Base-by-base conservation (phyloP, 2,888 invertebrate genomes). In the Drosophila greeni region DNA sequence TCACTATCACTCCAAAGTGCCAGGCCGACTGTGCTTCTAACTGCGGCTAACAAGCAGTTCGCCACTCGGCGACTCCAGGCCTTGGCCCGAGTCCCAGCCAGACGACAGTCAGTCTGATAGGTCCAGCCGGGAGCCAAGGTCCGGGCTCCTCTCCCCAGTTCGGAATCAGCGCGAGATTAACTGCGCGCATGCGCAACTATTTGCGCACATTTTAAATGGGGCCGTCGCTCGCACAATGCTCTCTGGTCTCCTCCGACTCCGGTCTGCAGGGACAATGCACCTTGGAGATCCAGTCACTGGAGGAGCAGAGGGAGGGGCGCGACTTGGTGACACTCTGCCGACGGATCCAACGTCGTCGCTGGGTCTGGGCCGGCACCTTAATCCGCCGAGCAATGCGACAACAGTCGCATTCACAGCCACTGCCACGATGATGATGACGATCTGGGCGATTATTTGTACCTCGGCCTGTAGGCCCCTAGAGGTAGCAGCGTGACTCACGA, bases 1-100 rank as follows among this genome's bases (percentile, higher is more conserved):
- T 86, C 86, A 86, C 86, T 85, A 86, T 86, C 86, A 86, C 86
- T 85, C 87, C 85, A 84, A 84, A 83, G 84, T 85, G 86, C 77
- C 84, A 84, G 51, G 62, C 73, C 80, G 80, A 79, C 74, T 74
- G 70, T 18, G 45, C 45, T 47, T 31, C 29, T 47, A 47, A 47
- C 68, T 72, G 71, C 69, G 66, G 52, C 66, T 82, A 84, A 73
- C 77, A 76, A 77, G 84, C 64, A 26, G 45, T 29, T 18, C 29
- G 45, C 53, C 23, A 48, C 70, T 60, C 40, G 20, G 24, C 29
- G 29, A 67, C 29, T 51, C 52, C 26, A 7, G 40, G 36, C 33
- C 39, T 45, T 39, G 42, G 49, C 59, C 60, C 11, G 37, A 20
- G 20, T 20, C 49, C 57, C 58, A 34, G 23, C 23, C 56, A 23